These are phyloP conservation scores for Liopterus haemorrhoidalis DNA, from an alignment of 2,888 invertebrate genomes.

Conservation along the genomic window DNA sequence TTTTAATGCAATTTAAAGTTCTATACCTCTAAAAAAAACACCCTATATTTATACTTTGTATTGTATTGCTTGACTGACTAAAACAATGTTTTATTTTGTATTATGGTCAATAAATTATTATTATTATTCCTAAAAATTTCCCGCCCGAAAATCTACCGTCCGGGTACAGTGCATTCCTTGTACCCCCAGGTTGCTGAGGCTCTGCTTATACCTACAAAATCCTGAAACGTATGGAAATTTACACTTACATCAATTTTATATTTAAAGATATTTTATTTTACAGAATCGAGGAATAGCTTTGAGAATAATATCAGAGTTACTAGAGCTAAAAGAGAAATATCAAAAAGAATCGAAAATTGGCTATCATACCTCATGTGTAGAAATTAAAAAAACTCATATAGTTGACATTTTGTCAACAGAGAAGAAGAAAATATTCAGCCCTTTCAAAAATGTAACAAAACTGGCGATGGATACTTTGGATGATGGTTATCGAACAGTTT, in stretches of 20 bases:
- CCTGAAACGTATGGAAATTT: no score
- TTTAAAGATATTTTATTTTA: constrained; percentile 26
- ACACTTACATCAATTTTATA: neutral
- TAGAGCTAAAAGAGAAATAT: constrained; percentile 35
- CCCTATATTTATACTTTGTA: no score
- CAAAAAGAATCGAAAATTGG: constrained; percentile 38
- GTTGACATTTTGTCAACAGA: constrained; percentile 40
- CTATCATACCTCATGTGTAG: constrained; percentile 43
- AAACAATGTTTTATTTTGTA: no score
- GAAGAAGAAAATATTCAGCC: constrained; percentile 30
- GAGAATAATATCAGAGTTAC: constrained; percentile 41
- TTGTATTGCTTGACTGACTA: no score
- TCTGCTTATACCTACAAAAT: no score
- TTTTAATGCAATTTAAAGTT: no score
- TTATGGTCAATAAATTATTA: no score
- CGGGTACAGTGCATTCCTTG: no score
- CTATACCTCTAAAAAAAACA: no score
- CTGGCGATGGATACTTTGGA: constrained; percentile 36
- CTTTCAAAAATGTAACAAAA: constrained; percentile 34
- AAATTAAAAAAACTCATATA: constrained; percentile 39
- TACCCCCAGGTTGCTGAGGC: no score
- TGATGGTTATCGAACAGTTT: constrained; percentile 37
- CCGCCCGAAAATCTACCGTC: no score
- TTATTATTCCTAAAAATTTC: no score
- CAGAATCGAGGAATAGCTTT: constrained; percentile 47